Conservation (phyloP, 37 sponge, comb jelly and placozoan genomes). For the Chondrilla cf. caribensis region DNA sequence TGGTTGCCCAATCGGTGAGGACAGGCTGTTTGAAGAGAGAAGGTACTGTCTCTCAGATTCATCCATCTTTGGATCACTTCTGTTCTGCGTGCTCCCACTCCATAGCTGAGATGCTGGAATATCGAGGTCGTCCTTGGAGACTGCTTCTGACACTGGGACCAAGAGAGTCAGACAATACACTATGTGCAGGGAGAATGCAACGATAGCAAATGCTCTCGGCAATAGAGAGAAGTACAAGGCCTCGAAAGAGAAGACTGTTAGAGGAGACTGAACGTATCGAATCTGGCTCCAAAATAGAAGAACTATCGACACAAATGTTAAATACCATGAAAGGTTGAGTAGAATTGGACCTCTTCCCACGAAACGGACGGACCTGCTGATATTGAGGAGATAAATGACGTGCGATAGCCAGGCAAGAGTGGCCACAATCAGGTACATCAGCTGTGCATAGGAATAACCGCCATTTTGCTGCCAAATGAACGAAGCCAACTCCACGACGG, state of each 20-base stretch:
- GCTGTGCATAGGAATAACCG: constrained; percentile 32
- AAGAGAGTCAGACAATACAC: constrained; percentile 43
- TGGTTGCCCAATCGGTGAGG: neutral
- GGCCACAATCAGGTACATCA: constrained; percentile 15
- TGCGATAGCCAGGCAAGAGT: constrained; percentile 44
- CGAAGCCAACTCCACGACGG: constrained; percentile 21
- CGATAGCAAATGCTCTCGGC: constrained; percentile 19
- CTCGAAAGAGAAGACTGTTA: neutral
- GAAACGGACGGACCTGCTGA: constrained; percentile 41
- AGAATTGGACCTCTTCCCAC: constrained; percentile 56
- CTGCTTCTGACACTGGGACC: constrained; percentile 33
- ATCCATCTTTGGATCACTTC: neutral
- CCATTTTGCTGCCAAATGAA: constrained; percentile 29
- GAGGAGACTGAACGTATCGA: neutral
- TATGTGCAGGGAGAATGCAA: constrained; percentile 39
- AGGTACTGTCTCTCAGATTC: neutral
- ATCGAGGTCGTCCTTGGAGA: neutral
- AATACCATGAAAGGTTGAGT: constrained; percentile 51
- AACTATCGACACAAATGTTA: constrained; percentile 31
- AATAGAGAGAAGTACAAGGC: constrained; percentile 41
- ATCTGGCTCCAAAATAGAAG: constrained; percentile 39
- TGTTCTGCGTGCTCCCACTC: neutral
- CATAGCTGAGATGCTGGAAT: neutral
- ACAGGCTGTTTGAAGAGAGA: neutral
- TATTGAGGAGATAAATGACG: neutral